Evolutionary conservation across 2,797 vertebrate genomes (phyloP).

Genomic region (Leontopithecus rosalia): DNA sequence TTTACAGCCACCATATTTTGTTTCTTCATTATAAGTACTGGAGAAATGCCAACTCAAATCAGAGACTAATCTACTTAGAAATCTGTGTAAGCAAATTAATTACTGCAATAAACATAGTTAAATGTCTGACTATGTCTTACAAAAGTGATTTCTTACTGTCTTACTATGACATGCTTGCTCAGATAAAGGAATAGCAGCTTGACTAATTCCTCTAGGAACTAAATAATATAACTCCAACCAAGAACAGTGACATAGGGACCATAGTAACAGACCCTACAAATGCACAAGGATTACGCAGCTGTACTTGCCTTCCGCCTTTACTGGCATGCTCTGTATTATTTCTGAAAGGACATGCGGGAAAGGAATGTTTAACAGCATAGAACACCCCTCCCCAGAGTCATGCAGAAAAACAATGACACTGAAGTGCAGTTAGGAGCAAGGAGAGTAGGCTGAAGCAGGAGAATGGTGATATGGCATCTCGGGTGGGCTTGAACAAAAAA

Average conservation of each 20-base stretch:
- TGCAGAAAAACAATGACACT: background rate
- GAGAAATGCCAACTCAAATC: background rate
- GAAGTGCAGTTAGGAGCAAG: background rate
- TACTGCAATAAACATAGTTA: background rate
- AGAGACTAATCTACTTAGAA: background rate
- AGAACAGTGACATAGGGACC: rapidly evolving
- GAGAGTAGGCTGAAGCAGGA: background rate
- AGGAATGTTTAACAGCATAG: background rate
- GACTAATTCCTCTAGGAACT: background rate
- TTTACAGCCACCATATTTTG: background rate
- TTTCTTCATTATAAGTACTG: background rate
- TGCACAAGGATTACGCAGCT: rapidly evolving
- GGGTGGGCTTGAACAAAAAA: background rate
- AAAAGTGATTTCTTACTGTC: background rate
- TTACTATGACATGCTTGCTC: background rate
- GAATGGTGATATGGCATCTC: background rate
- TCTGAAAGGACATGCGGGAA: background rate
- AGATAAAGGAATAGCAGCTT: background rate
- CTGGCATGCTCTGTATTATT: background rate
- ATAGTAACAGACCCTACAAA: background rate
- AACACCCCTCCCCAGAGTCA: background rate
- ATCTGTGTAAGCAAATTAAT: background rate
- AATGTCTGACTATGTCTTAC: background rate
- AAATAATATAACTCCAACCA: background rate
- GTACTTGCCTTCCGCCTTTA: background rate